Evolutionary conservation across 2,888 invertebrate species (phyloP).

Genomic region (Hirtodrosophila alboralis): DNA sequence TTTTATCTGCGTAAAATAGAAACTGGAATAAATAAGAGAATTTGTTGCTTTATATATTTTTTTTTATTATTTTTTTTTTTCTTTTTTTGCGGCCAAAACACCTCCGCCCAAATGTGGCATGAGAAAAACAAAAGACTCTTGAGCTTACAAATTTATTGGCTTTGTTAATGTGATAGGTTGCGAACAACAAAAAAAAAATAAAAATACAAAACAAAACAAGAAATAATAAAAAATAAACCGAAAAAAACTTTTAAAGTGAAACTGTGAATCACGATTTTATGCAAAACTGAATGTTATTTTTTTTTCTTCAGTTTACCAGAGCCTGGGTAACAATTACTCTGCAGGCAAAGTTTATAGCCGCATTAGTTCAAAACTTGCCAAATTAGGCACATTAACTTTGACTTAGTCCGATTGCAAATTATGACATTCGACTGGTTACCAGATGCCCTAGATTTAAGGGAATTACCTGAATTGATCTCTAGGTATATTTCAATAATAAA

Average conservation of each 20-base stretch:
- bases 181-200: conserved; percentile 31
- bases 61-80: conserved; percentile 17
- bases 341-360: conserved; percentile 25
- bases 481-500: no score
- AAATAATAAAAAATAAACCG: conserved; percentile 34
- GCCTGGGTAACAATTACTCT: conserved; percentile 22
- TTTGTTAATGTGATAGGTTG: conserved; percentile 54
- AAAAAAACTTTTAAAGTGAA: conserved; percentile 36
- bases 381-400: conserved; percentile 36
- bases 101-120: conserved; percentile 63
- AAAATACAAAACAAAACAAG: conserved; percentile 21
- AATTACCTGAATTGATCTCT: no score
- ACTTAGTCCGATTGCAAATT: conserved; percentile 36
- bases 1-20: conserved; percentile 56
- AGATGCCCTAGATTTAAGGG: conserved; percentile 1
- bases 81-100: conserved; percentile 50
- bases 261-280: conserved; percentile 71
- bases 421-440: conserved; percentile 9
- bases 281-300: conserved; percentile 55
- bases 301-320: conserved; percentile 8
- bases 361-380: conserved; percentile 32
- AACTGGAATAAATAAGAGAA: conserved; percentile 62
- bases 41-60: conserved; percentile 49
- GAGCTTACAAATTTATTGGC: conserved; percentile 57
- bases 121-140: conserved; percentile 59